Conservation (phyloP, 2,113 vertebrate genomes). For the Rhipidura dahli region DNA sequence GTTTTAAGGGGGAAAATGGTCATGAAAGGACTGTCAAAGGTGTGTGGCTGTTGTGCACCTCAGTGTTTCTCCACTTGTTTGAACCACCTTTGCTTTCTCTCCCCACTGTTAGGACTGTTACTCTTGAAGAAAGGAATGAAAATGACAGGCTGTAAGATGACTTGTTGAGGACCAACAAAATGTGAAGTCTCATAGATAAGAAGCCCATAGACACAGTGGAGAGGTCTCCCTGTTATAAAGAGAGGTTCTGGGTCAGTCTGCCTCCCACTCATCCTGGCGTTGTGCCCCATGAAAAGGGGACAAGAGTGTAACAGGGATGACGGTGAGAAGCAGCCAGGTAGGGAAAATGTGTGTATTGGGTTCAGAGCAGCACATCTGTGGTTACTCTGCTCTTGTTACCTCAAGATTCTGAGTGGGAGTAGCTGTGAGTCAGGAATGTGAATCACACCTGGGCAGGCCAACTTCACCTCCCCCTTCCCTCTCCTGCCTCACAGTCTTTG, state of each 20-base stretch:
- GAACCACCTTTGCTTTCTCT: neutral
- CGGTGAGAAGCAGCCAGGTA: neutral
- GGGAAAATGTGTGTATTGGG: neutral
- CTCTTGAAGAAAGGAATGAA: neutral
- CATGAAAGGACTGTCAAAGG: neutral
- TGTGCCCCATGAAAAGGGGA: neutral
- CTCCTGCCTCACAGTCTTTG: neutral
- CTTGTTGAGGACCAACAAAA: neutral
- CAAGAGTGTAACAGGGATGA: neutral
- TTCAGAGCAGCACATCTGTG: neutral
- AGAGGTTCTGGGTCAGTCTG: neutral
- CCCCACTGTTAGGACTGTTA: neutral
- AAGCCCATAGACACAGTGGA: neutral
- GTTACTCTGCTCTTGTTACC: neutral
- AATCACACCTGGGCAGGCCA: neutral
- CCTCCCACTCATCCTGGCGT: neutral
- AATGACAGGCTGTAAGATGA: neutral
- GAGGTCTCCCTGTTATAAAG: neutral
- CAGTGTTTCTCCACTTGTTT: neutral
- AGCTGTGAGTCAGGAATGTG: neutral
- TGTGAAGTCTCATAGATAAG: neutral
- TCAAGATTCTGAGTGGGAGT: neutral
- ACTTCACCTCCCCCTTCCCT: neutral
- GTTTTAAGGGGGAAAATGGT: neutral
- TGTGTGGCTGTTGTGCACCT: neutral